A percentile compares a stretch with the other conserved stretches of the same genome.
These are phyloP conservation scores for Ryuthela nishihirai DNA, from an alignment of 2,888 invertebrate species.

Conservation along the genomic window DNA sequence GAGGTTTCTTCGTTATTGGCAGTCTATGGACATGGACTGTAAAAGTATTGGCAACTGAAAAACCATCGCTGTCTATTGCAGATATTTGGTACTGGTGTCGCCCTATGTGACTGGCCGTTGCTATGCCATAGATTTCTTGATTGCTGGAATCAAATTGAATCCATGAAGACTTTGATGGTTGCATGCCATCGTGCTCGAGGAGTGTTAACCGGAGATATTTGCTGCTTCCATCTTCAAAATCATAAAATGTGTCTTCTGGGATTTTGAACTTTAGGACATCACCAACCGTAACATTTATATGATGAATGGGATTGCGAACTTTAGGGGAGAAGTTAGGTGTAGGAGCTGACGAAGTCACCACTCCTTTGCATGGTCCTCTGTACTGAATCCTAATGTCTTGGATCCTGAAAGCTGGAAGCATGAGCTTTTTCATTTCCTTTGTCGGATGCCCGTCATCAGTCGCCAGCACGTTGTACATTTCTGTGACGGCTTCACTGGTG, in stretches of 20 bases:
- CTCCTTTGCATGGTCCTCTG: conserved; percentile 46
- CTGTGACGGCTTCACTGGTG: conserved; percentile 58
- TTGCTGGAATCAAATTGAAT: conserved; percentile 73
- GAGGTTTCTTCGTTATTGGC: conserved; percentile 12
- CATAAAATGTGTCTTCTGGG: conserved; percentile 72
- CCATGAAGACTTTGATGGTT: conserved; percentile 69
- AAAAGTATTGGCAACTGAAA: conserved; percentile 65
- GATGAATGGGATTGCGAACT: conserved; percentile 78
- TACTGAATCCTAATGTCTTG: conserved; percentile 64
- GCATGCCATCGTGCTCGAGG: conserved; percentile 63
- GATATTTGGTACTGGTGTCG: conserved; percentile 62
- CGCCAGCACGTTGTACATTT: conserved; percentile 52
- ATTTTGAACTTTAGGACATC: conserved; percentile 73
- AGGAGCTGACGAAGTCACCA: conserved; percentile 26
- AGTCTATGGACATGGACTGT: conserved; percentile 30
- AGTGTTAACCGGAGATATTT: conserved; percentile 64
- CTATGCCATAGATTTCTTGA: conserved; percentile 78
- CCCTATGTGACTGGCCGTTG: conserved; percentile 62
- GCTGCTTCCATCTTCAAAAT: conserved; percentile 74
- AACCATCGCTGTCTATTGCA: conserved; percentile 74
- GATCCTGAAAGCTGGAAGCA: conserved; percentile 64
- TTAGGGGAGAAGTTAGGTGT: conserved; percentile 56
- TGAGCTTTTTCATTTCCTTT: conserved; percentile 58
- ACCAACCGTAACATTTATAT: conserved; percentile 75
- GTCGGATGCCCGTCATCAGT: conserved; percentile 58